phyloP scores from a whole-genome alignment of 2,113 vertebrate species.

The Anser brachyrhynchus region DNA sequence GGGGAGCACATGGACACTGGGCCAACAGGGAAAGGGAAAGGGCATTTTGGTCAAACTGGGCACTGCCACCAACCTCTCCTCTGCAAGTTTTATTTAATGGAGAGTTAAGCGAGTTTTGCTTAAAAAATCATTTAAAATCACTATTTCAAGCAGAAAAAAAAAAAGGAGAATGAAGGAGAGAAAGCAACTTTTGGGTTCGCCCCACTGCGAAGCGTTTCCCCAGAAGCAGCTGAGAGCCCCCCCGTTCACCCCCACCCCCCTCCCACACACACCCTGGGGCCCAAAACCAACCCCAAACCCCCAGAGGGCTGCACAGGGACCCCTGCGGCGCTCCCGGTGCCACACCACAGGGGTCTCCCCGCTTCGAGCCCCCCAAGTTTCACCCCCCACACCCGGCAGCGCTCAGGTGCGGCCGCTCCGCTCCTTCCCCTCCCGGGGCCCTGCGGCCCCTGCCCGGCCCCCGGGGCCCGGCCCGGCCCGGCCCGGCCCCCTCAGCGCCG shows the following conservation, averaged over 20 bases:
- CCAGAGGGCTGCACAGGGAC: too few species aligned
- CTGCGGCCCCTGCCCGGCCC: background rate
- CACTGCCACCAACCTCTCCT: background rate
- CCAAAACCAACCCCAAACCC: too few species aligned
- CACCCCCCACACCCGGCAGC: background rate
- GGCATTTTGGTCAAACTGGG: accelerated
- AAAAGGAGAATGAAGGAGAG: background rate
- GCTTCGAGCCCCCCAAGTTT: background rate
- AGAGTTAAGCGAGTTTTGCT: background rate
- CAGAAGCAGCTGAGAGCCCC: background rate
- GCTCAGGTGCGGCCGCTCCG: slow-evolving; percentile 1
- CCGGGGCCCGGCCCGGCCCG: background rate
- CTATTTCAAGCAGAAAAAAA: background rate
- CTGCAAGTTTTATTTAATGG: background rate
- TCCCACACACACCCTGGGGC: background rate
- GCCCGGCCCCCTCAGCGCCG: background rate
- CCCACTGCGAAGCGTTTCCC: accelerated
- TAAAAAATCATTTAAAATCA: background rate
- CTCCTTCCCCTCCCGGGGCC: background rate
- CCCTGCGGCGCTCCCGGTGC: too few species aligned
- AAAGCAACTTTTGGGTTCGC: background rate
- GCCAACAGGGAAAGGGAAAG: background rate
- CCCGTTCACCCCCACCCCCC: background rate
- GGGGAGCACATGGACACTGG: accelerated
- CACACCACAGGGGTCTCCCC: too few species aligned